Evolutionary conservation across 2,888 invertebrate genomes (phyloP), one percentile per base, ranked within the genome.

Genomic region (Lumbricus terrestris): DNA sequence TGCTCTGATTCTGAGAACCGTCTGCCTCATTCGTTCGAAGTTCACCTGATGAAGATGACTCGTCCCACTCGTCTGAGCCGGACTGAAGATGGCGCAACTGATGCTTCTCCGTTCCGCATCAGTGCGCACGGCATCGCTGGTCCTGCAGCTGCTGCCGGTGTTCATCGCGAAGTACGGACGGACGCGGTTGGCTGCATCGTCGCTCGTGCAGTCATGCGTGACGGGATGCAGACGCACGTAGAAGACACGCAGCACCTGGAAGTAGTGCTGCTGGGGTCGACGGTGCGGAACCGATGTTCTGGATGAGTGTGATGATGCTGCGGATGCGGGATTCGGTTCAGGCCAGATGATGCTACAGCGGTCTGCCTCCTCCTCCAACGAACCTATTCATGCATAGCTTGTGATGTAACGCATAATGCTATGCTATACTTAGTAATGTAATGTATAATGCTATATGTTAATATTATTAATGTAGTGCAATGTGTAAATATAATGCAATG

Each of bases 241-340:
- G 85, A 85, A 85, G 34, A 85, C 23, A 18, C 85, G 85, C 3
- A 85, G 85, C 35, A 85, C 85, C 85, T 85, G 85, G 85, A 85
- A 85, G 85, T 13, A 85, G 34, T 85, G 85, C 85, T 85, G 85
- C 18, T 37, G 85, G 37, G 34, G 29, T 29, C 13, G 69, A 29
- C 16, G 11, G 8, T n/a, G 29, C 0, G 69, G 69, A 29, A 69
- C 69, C 3, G 69, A 8, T 69, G 69, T 0, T 34, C 35, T 35
- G 85, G 85, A 6, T 15, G 35, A 85, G 34, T 6, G 37, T 18
- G 85, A 85, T 34, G n/a, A n/a, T n/a, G n/a, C n/a, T n/a, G 85
- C 5, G 85, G 85, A 34, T 16, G 35, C n/a, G 5, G 85, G 16
- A 20, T 5, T 35, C 85, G 29, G 69, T n/a, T 69, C 69, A 69